Evolutionary conservation across 1,140 invertebrate genomes (phyloP), one percentile per base, ranked within the genome.

Genomic region (Campoletis sonorensis): DNA sequence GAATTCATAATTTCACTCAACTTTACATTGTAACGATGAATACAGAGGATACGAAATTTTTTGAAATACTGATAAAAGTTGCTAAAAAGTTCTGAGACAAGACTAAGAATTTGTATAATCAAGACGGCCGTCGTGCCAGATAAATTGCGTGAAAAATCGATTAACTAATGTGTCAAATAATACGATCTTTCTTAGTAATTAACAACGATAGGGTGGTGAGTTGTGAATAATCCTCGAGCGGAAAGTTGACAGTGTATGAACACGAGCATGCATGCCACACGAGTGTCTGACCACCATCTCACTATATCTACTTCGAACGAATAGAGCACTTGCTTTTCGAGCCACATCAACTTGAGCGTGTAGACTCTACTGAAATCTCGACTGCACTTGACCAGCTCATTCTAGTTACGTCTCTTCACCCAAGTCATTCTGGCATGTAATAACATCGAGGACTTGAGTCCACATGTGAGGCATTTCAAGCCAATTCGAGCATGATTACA

Each of bases 221-320:
- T 27, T 26, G 58, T 75, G n/a, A 4, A 26, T 75, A 61, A n/a
- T n/a, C n/a, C n/a, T n/a, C n/a, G n/a, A n/a, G 15, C 54, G 58
- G 11, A 18, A 21, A n/a, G 51, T 21, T 3, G n/a, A 64, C n/a
- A 4, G 2, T 76, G 7, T 54, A 45, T 37, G 4, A 4, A 61
- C 49, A 49, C 49, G 40, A 26, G 3, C 49, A 30, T 7, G 3
- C 49, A 30, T 7, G 49, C 72, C 72, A 75, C 72, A 18, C 13
- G 13, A 21, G 49, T 30, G 72, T 75, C 72, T 61, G 54, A 61
- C 54, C 73, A 77, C 73, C 21, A 61, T 37, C 54, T 23, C 70
- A 71, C 33, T 49, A 40, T 61, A 64, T 77, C 73, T 49, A 77
- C 73, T 77, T 77, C 26, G 54, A 61, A 8, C 30, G 51, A 64